Evolutionary conservation across 2,113 vertebrate genomes (phyloP).

Genomic region (Emydura subglobosa): DNA sequence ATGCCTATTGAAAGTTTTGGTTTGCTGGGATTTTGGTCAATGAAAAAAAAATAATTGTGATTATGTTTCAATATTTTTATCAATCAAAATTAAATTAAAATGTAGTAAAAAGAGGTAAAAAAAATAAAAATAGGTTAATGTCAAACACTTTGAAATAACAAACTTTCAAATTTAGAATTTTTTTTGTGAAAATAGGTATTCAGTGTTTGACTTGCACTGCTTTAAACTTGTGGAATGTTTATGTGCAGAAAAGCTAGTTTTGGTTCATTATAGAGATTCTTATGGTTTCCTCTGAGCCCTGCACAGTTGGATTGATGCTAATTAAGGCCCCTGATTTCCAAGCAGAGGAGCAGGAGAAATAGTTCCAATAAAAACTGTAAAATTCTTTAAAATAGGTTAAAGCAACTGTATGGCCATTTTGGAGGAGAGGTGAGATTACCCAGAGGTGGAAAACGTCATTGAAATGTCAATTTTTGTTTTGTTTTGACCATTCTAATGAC

Average conservation of each 20-base stretch:
- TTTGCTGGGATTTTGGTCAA: too few relatives aligned
- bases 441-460: not conserved
- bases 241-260: not conserved
- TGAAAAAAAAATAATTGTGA: too few relatives aligned
- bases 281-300: not conserved
- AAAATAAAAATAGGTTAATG: too few relatives aligned
- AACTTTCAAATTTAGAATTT: too few relatives aligned
- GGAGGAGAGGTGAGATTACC: not conserved
- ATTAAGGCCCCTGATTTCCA: not conserved
- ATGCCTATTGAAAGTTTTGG: too few relatives aligned
- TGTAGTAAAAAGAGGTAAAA: too few relatives aligned
- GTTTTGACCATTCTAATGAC: not conserved
- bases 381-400: rapidly evolving
- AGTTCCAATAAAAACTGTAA: not conserved
- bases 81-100: too few relatives aligned
- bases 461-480: not conserved
- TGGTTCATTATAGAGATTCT: not conserved
- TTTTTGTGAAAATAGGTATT: too few relatives aligned
- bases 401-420: rapidly evolving
- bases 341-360: not conserved
- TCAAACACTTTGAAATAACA: too few relatives aligned
- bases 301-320: not conserved
- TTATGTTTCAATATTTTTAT: too few relatives aligned
- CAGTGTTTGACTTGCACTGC: not conserved
- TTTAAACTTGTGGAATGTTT: not conserved